These are phyloP conservation scores for Theocolax elegans DNA, from an alignment of 1,140 invertebrate species.

Conservation along the genomic window DNA sequence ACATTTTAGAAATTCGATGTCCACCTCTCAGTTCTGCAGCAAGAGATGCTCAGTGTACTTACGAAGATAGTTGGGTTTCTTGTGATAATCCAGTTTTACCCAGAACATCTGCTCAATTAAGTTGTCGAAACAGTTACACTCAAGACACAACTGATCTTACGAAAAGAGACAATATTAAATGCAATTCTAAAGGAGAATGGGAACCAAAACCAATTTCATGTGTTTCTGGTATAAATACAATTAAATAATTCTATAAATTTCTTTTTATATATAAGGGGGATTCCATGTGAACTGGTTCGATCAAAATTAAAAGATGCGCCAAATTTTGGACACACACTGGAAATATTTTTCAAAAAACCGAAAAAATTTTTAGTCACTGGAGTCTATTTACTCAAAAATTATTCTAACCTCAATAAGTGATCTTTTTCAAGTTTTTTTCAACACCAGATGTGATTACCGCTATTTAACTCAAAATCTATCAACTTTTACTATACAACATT, in stretches of 20 bases:
- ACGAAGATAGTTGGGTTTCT: slow-evolving; percentile 43
- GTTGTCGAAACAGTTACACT: slow-evolving; percentile 54
- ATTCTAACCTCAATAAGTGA: too few species aligned
- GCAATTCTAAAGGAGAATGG: slow-evolving; percentile 58
- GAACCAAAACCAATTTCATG: slow-evolving; percentile 59
- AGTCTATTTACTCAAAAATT: too few species aligned
- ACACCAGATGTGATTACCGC: too few species aligned
- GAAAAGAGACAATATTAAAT: slow-evolving; percentile 45
- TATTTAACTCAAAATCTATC: too few species aligned
- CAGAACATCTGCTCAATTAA: slow-evolving; percentile 49
- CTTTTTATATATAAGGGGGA: slow-evolving; percentile 53
- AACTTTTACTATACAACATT: too few species aligned
- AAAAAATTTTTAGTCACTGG: too few species aligned
- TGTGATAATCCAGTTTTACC: slow-evolving; percentile 44
- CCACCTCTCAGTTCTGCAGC: slow-evolving; percentile 48
- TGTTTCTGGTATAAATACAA: slow-evolving; percentile 58
- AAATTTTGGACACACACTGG: too few species aligned
- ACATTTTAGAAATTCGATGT: slow-evolving; percentile 56
- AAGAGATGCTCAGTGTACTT: slow-evolving; percentile 45
- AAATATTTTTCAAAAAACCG: too few species aligned
- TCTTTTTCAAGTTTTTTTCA: too few species aligned
- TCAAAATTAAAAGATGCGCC: too few species aligned
- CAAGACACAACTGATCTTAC: slow-evolving; percentile 44
- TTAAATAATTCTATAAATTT: too few species aligned
- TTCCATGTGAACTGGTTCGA: too few species aligned